phyloP scores from a whole-genome alignment of 2,797 vertebrate genomes.

The Vireo griseus region DNA sequence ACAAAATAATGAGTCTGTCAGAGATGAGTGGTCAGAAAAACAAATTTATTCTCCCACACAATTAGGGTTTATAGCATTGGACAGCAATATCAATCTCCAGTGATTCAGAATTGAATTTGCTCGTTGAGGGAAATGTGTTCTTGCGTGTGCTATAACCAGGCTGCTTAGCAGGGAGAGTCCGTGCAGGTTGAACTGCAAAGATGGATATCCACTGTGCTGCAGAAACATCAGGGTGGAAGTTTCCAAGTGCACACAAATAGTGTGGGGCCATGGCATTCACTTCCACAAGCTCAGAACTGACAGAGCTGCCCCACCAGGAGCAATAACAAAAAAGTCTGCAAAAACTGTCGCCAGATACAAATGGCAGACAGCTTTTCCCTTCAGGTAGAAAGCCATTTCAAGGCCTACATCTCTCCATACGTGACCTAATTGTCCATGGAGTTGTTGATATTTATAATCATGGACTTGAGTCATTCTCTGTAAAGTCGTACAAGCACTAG shows the following conservation, averaged over 20 bases:
- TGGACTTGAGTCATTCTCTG: background rate
- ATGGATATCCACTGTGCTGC: background rate
- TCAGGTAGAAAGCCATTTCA: background rate
- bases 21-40: slow-evolving; percentile 54
- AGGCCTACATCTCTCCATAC: background rate
- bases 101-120: slow-evolving; percentile 43
- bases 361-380: background rate
- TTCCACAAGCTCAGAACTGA: background rate
- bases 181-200: background rate
- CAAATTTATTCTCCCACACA: slow-evolving; percentile 56
- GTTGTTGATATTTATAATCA: background rate
- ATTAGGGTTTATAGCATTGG: slow-evolving; percentile 44
- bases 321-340: background rate
- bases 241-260: background rate
- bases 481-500: background rate
- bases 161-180: background rate
- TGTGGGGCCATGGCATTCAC: background rate
- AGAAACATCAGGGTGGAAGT: background rate
- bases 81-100: slow-evolving; percentile 52
- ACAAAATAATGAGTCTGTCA: slow-evolving; percentile 68
- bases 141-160: slow-evolving; percentile 5
- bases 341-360: background rate
- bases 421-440: background rate
- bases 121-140: background rate
- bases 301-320: background rate